Conservation (phyloP, 2,888 invertebrate species). For the Spodoptera littoralis region DNA sequence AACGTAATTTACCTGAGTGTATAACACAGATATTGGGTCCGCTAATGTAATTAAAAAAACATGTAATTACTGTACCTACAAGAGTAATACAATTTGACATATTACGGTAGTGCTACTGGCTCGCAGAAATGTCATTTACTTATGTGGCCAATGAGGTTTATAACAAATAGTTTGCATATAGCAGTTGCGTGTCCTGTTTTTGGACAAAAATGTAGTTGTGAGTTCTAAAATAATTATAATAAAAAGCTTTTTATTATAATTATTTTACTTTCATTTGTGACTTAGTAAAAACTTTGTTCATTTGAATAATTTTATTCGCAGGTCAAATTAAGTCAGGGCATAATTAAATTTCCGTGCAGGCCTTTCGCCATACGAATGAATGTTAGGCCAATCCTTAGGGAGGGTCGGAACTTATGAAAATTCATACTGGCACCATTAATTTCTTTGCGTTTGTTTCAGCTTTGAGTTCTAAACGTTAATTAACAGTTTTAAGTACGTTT, state of each 20-base stretch:
- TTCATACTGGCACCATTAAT: constrained; percentile 31
- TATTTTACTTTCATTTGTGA: constrained; percentile 27
- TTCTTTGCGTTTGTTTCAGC: constrained; percentile 18
- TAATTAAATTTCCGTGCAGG: constrained; percentile 37
- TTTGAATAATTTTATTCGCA: constrained; percentile 45
- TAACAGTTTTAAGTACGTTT: constrained; percentile 4
- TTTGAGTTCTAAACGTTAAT: constrained; percentile 9
- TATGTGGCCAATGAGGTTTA: background rate
- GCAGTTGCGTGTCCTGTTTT: constrained; percentile 2
- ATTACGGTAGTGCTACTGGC: background rate
- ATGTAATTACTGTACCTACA: constrained; percentile 12
- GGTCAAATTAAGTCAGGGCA: constrained; percentile 28
- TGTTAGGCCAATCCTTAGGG: constrained; percentile 16
- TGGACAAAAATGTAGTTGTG: constrained; percentile 18
- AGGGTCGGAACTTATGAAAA: constrained; percentile 39
- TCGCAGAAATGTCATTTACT: background rate
- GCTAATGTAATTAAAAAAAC: constrained; percentile 61
- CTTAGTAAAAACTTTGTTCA: constrained; percentile 22
- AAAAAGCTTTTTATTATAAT: constrained; percentile 21
- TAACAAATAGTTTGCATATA: background rate
- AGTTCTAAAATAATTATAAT: constrained; percentile 8
- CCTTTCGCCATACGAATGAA: constrained; percentile 29
- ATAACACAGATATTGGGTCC: constrained; percentile 55
- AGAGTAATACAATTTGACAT: constrained; percentile 10
- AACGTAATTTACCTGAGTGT: constrained; percentile 49